phyloP scores from a whole-genome alignment of 1,140 invertebrate species.

The Sycobia sp. region DNA sequence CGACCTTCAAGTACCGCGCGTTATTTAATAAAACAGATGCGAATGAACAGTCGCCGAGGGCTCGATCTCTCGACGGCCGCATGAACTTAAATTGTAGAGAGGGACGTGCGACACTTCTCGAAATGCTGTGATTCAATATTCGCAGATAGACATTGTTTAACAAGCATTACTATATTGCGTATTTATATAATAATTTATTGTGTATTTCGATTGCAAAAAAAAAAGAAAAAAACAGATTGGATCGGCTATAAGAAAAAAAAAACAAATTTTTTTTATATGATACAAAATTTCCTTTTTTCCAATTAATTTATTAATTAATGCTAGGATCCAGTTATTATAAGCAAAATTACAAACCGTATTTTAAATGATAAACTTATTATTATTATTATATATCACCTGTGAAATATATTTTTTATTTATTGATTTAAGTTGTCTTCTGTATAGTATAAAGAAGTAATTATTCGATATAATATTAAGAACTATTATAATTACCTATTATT shows the following conservation, averaged over 20 bases:
- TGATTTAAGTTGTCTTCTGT: slow-evolving; percentile 25
- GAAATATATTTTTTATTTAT: slow-evolving; percentile 36
- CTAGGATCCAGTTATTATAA: not conserved
- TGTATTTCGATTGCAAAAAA: no score
- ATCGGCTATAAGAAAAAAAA: no score
- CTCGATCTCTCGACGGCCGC: no score
- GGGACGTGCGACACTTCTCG: no score
- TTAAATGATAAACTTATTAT: not conserved
- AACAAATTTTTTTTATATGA: no score
- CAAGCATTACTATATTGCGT: no score
- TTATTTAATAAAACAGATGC: slow-evolving; percentile 2
- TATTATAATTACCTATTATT: not conserved
- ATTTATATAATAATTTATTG: no score
- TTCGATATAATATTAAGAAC: not conserved
- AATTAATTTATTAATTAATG: slow-evolving; percentile 16
- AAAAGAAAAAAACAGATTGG: no score
- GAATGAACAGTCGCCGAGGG: no score
- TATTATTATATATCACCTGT: slow-evolving; percentile 32
- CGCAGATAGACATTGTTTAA: not conserved
- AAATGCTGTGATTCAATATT: slow-evolving; percentile 12
- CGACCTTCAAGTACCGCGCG: no score
- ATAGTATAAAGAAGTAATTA: slow-evolving; percentile 14
- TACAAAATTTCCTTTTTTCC: not conserved
- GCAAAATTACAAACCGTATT: not conserved
- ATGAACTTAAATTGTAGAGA: no score